phyloP scores from a whole-genome alignment of 2,113 vertebrate genomes.

The Colius striatus region DNA sequence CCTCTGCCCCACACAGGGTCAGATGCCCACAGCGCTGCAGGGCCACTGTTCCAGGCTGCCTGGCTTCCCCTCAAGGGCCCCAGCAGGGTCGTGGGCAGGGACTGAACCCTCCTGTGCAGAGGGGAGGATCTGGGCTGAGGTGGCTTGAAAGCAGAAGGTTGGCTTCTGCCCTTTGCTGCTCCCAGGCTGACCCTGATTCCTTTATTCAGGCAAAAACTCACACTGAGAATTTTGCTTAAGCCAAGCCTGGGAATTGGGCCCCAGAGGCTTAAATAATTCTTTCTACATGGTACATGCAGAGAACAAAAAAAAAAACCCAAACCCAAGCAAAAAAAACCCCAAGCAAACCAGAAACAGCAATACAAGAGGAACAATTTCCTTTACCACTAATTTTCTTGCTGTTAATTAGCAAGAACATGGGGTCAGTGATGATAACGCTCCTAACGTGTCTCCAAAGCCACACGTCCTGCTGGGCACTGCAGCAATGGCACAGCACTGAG shows the following conservation, averaged over 20 bases:
- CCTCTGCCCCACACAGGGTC: neutral
- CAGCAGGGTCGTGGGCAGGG: accelerated
- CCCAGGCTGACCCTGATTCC: neutral
- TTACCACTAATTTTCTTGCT: slow-evolving; percentile 25
- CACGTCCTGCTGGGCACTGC: neutral
- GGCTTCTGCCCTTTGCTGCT: neutral
- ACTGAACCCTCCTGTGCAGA: accelerated
- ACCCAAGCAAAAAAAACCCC: neutral
- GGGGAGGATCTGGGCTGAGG: neutral
- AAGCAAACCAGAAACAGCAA: neutral
- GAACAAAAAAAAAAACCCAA: neutral
- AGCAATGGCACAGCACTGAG: neutral
- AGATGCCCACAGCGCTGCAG: accelerated
- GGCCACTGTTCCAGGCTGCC: neutral
- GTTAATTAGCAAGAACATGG: neutral
- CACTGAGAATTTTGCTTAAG: neutral
- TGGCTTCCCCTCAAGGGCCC: neutral
- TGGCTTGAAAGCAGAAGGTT: neutral
- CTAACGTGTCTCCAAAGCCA: neutral
- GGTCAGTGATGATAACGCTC: neutral
- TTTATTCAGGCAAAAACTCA: neutral
- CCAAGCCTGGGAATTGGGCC: neutral
- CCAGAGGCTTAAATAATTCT: neutral
- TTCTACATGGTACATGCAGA: neutral
- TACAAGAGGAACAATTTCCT: neutral